A percentile compares a stretch with the other conserved stretches of the same genome.
phyloP scores from a whole-genome alignment of 2,888 invertebrate genomes.

The Toxonevra muliebris region DNA sequence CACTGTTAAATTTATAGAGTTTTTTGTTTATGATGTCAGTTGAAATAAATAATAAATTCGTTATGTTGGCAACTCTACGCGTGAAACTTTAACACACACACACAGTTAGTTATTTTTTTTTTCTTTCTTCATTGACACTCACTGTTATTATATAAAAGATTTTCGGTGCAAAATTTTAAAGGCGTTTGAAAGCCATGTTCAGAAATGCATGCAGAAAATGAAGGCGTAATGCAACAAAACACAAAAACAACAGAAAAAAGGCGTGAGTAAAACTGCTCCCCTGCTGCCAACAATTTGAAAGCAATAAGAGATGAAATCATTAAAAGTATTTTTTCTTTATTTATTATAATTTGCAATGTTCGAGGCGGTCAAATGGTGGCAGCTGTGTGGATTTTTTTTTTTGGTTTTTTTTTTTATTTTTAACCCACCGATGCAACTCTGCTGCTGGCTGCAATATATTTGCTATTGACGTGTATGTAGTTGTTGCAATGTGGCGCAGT shows the following conservation, averaged over 20 bases:
- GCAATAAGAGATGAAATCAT: conserved; percentile 61
- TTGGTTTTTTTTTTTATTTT: conserved; percentile 34
- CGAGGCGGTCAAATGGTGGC: background rate
- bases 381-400: conserved; percentile 13
- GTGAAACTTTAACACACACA: no score
- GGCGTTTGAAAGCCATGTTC: background rate
- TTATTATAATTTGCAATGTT: conserved; percentile 16
- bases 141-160: no score
- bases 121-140: no score
- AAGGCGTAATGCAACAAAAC: background rate
- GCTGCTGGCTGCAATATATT: no score
- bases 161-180: no score
- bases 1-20: conserved; percentile 58
- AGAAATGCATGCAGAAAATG: background rate
- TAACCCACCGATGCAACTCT: conserved; percentile 25
- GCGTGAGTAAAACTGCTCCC: no score
- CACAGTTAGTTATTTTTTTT: no score
- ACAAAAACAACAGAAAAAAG: background rate
- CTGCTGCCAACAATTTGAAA: conserved; percentile 47
- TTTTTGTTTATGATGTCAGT: conserved; percentile 63
- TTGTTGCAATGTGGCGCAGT: conserved; percentile 4
- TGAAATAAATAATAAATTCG: conserved; percentile 66
- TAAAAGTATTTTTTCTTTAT: conserved; percentile 42
- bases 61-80: conserved; percentile 44
- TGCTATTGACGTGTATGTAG: background rate